Conservation (phyloP, 2,797 vertebrate genomes). For the Nannoperca australis region DNA sequence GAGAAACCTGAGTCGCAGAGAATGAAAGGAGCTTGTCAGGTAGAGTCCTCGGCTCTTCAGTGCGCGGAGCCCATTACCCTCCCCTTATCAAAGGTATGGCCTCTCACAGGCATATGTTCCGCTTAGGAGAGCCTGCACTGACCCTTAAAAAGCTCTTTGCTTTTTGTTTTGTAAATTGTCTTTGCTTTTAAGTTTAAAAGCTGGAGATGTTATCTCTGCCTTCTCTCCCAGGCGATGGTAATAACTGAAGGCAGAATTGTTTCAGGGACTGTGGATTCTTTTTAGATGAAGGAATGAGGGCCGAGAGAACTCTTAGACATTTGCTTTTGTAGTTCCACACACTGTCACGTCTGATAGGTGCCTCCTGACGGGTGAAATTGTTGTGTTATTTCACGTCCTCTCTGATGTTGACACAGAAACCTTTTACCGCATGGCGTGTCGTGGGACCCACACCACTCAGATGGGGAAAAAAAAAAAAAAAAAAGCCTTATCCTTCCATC, state of each 20-base stretch:
- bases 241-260: slow-evolving; percentile 79
- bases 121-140: slow-evolving; percentile 87
- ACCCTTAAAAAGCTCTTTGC: slow-evolving; percentile 89
- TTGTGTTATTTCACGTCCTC: slow-evolving; percentile 80
- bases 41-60: slow-evolving; percentile 78
- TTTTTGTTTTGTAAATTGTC: slow-evolving; percentile 91
- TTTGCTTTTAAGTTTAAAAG: slow-evolving; percentile 90
- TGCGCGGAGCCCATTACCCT: slow-evolving; percentile 83
- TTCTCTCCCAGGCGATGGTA: slow-evolving; percentile 75
- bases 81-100: slow-evolving; percentile 86
- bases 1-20: slow-evolving; percentile 83
- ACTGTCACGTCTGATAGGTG: slow-evolving; percentile 78
- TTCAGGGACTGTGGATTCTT: slow-evolving; percentile 58
- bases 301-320: slow-evolving; percentile 59
- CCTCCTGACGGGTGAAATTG: slow-evolving; percentile 79
- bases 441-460: slow-evolving; percentile 65
- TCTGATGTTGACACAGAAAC: slow-evolving; percentile 84
- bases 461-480: slow-evolving; percentile 5
- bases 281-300: slow-evolving; percentile 51
- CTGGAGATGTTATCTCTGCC: slow-evolving; percentile 84
- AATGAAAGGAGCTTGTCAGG: slow-evolving; percentile 88
- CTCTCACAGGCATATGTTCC: slow-evolving; percentile 88
- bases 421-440: slow-evolving; percentile 78
- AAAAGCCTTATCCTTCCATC: slow-evolving; percentile 77
- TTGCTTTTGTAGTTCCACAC: slow-evolving; percentile 79